Base-by-base conservation (phyloP, 2,888 invertebrate genomes). In the Heteromurus nitidus region DNA sequence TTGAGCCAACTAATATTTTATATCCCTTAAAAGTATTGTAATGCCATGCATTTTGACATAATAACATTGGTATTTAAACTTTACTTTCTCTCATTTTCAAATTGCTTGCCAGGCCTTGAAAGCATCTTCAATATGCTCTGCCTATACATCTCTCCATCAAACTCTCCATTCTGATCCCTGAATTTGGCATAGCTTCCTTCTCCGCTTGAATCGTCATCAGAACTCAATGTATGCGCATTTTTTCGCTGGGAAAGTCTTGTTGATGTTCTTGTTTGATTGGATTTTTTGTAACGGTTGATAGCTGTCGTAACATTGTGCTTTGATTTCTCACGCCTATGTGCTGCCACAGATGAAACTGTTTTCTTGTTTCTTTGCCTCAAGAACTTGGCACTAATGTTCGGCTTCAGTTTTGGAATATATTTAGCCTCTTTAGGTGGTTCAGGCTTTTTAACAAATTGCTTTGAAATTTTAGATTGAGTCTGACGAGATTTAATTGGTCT, bases 311-410 rank as follows among this genome's bases (percentile, higher is more conserved):
- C 18, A 9, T 47, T 47, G 3, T 47, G 47, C 47, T 47, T 47
- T 18, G 7, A 16, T 16, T n/a, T 28, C 16, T 30, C 28, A 60
- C 18, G 7, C 18, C n/a, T n/a, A n/a, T n/a, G n/a, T n/a, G n/a
- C n/a, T n/a, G 60, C 16, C 3, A 7, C n/a, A 7, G 53, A 18
- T 24, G 3, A 22, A 53, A 5, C 3, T 16, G 7, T 76, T 16
- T 55, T 69, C 26, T 62, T 68, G 44, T 69, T 76, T 31, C 68
- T 58, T 22, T 47, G 31, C 20, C 70, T 30, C 26, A 79, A 42
- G 22, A 79, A 79, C 30, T 70, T 79, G 47, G 70, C 77, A 70
- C 77, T 79, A 20, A 79, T 70, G 47, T 79, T 79, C 0, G 77
- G 77, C 22, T 55, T 69, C 16, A 68, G 31, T 55, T 62, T 79